phyloP scores from a whole-genome alignment of 1,140 invertebrate genomes.

The Chironomus striatipennis region DNA sequence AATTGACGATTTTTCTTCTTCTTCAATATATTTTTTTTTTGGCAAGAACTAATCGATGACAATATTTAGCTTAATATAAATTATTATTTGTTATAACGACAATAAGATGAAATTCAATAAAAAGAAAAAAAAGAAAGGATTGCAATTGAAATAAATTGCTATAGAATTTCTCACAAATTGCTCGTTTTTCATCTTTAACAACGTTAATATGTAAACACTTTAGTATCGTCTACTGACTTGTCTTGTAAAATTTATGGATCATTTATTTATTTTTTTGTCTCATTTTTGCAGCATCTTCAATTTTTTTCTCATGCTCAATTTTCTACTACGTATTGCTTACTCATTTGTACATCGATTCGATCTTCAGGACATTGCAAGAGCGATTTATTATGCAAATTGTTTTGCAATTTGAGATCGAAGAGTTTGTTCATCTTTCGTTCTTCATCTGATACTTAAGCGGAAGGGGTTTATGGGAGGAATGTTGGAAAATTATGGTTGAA shows the following conservation, averaged over 20 bases:
- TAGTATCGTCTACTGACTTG: neutral
- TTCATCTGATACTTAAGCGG: too few relatives aligned
- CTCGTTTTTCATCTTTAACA: neutral
- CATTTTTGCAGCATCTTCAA: neutral
- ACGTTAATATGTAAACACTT: neutral
- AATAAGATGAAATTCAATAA: neutral
- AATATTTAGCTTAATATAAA: neutral
- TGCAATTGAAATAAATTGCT: conserved; percentile 3
- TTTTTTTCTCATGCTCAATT: neutral
- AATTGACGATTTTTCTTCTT: neutral
- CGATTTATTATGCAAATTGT: conserved; percentile 20
- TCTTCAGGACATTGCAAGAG: neutral
- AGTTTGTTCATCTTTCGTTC: too few relatives aligned
- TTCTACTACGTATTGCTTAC: neutral
- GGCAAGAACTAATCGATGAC: neutral
- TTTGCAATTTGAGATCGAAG: neutral
- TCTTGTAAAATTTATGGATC: neutral
- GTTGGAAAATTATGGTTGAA: too few relatives aligned
- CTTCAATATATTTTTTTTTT: too few relatives aligned
- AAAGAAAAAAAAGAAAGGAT: neutral
- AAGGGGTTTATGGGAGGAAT: too few relatives aligned
- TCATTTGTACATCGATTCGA: neutral
- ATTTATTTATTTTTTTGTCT: neutral
- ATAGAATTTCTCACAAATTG: neutral
- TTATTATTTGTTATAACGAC: neutral